A percentile compares a stretch with the other conserved stretches of the same genome.
phyloP scores from a whole-genome alignment of 92 coral and sea anemone genomes.

The Porites divaricata region DNA sequence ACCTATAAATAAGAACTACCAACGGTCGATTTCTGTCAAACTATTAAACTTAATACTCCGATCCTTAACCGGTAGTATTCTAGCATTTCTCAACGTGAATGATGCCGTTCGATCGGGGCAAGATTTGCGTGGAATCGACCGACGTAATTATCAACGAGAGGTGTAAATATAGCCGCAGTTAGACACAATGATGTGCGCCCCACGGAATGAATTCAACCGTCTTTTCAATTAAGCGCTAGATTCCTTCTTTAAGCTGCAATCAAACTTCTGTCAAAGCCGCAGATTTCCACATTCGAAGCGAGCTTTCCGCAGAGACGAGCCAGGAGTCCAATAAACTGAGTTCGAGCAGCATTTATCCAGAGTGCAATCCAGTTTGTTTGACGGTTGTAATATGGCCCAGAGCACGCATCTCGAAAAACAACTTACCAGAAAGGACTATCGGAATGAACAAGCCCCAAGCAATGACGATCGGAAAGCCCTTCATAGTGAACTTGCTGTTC shows the following conservation, averaged over 20 bases:
- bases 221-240: slow-evolving; percentile 30
- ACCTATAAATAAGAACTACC: slow-evolving; percentile 21
- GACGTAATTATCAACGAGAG: slow-evolving; percentile 18
- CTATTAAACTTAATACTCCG: slow-evolving; percentile 6
- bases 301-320: slow-evolving; percentile 13
- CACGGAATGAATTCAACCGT: slow-evolving; percentile 37
- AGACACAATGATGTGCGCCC: slow-evolving; percentile 39
- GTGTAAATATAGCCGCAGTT: slow-evolving; percentile 46
- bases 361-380: slow-evolving; percentile 41
- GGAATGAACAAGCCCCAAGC: slow-evolving; percentile 68
- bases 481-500: slow-evolving; percentile 53
- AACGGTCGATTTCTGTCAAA: slow-evolving; percentile 32
- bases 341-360: slow-evolving; percentile 24
- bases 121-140: slow-evolving; percentile 2
- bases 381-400: slow-evolving; percentile 65
- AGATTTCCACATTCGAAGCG: slow-evolving; percentile 4
- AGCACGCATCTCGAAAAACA: slow-evolving; percentile 70
- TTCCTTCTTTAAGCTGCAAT: slow-evolving; percentile 5
- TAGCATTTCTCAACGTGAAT: slow-evolving; percentile 2
- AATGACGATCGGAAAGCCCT: slow-evolving; percentile 39
- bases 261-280: neutral
- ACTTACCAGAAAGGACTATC: slow-evolving; percentile 50
- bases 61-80: slow-evolving; percentile 1
- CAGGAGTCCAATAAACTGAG: slow-evolving; percentile 12
- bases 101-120: slow-evolving; percentile 5